These are phyloP conservation scores for Hydropotes inermis DNA, from an alignment of 2,113 vertebrate genomes.

Conservation along the genomic window DNA sequence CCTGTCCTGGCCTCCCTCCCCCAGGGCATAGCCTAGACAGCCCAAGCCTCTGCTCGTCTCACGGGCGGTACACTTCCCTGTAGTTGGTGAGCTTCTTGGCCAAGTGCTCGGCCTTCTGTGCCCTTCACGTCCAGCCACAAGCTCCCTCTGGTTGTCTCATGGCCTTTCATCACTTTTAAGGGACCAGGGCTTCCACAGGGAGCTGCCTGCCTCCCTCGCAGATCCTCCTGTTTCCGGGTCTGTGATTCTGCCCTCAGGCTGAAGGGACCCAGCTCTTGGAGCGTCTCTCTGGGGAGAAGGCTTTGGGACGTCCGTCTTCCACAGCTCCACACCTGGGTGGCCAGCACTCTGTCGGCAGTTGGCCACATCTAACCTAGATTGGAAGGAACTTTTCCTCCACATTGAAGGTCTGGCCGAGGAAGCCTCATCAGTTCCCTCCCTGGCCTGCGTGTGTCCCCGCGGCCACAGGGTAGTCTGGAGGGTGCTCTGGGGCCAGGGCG, in stretches of 20 bases:
- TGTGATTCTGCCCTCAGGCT: background rate
- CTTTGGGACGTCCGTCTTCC: background rate
- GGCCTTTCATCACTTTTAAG: background rate
- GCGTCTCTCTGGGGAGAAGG: background rate
- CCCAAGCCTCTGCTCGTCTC: background rate
- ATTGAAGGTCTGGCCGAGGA: background rate
- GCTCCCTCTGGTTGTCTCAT: background rate
- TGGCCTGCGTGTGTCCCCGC: rapidly evolving
- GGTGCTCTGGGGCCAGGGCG: background rate
- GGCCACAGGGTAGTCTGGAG: background rate
- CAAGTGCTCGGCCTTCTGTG: background rate
- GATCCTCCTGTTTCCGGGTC: background rate
- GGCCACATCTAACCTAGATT: background rate
- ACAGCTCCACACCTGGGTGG: background rate
- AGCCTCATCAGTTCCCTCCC: background rate
- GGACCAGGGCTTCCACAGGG: background rate
- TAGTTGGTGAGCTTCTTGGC: background rate
- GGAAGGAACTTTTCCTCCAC: background rate
- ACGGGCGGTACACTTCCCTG: background rate
- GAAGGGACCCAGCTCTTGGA: background rate
- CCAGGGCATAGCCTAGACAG: background rate
- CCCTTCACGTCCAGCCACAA: background rate
- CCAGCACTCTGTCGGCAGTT: rapidly evolving
- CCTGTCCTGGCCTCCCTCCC: background rate
- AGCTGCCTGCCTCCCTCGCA: background rate